Evolutionary conservation across 2,113 vertebrate species (phyloP).

Genomic region (Calonectris borealis): DNA sequence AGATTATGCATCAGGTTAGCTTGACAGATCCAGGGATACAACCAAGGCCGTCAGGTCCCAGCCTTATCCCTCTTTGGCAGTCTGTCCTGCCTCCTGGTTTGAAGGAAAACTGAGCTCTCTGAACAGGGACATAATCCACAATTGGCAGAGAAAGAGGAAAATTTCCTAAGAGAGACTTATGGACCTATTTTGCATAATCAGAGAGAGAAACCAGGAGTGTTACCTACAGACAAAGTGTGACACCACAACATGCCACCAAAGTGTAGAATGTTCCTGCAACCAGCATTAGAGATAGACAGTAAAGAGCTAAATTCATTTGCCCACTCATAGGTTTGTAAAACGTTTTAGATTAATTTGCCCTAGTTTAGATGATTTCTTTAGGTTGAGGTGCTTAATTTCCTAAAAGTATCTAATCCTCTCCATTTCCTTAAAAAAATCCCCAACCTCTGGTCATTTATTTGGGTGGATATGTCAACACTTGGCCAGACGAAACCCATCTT

Average conservation of each 20-base stretch:
- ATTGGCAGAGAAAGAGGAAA: not conserved
- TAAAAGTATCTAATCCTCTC: not conserved
- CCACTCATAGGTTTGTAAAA: not conserved
- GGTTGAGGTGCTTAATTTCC: rapidly evolving
- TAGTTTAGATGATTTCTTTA: not conserved
- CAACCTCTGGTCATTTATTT: not conserved
- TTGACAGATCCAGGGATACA: not conserved
- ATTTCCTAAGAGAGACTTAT: not conserved
- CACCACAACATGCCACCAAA: not conserved
- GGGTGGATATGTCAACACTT: not conserved
- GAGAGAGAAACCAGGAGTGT: not conserved
- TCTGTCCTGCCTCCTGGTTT: not conserved
- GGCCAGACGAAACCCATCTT: not conserved
- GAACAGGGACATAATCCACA: not conserved
- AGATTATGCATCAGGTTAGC: not conserved
- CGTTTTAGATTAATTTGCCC: not conserved
- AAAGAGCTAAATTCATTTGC: not conserved
- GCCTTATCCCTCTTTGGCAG: not conserved
- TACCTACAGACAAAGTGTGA: not conserved
- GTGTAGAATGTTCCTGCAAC: not conserved
- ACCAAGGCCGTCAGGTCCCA: not conserved
- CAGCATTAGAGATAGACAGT: not conserved
- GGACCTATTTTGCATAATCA: not conserved
- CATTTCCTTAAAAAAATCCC: not conserved
- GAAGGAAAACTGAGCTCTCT: not conserved